A percentile compares a stretch with the other conserved stretches of the same genome.
These are phyloP conservation scores for Ophioderma brevispina DNA, from an alignment of 35 echinoderm and acorn worm species.

Conservation along the genomic window DNA sequence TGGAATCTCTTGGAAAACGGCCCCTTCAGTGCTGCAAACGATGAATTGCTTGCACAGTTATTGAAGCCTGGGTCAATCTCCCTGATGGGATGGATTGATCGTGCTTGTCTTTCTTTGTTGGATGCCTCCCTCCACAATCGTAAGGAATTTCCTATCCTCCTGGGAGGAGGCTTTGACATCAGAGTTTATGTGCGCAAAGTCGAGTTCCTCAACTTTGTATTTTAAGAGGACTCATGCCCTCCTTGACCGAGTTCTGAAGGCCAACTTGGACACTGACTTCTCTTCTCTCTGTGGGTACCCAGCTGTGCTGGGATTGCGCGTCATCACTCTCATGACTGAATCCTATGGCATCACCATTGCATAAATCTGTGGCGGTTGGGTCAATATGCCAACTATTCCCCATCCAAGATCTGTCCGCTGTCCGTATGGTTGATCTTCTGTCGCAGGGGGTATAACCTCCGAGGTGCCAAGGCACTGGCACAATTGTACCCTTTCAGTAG, in stretches of 20 bases:
- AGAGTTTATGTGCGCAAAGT: constrained; percentile 26
- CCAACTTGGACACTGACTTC: neutral
- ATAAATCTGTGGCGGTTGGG: neutral
- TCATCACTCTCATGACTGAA: neutral
- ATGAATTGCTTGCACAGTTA: constrained; percentile 41
- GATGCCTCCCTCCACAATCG: constrained; percentile 57
- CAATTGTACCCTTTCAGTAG: constrained; percentile 81
- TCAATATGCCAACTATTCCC: constrained; percentile 46
- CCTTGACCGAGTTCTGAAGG: constrained; percentile 10
- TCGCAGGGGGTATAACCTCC: constrained; percentile 27
- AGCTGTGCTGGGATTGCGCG: neutral
- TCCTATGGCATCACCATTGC: neutral
- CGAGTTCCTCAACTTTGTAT: constrained; percentile 28
- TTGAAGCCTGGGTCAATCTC: constrained; percentile 41
- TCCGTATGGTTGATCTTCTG: constrained; percentile 41
- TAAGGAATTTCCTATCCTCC: constrained; percentile 58
- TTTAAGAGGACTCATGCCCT: constrained; percentile 6
- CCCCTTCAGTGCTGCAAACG: constrained; percentile 32
- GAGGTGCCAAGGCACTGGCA: constrained; percentile 50
- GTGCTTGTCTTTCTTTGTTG: constrained; percentile 31
- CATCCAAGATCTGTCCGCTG: constrained; percentile 48
- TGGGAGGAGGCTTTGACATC: neutral
- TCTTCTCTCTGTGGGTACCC: neutral
- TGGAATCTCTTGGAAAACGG: constrained; percentile 28
- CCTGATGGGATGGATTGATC: constrained; percentile 69